Base-by-base conservation (phyloP, 1,140 invertebrate species). In the Drosophila azteca region DNA sequence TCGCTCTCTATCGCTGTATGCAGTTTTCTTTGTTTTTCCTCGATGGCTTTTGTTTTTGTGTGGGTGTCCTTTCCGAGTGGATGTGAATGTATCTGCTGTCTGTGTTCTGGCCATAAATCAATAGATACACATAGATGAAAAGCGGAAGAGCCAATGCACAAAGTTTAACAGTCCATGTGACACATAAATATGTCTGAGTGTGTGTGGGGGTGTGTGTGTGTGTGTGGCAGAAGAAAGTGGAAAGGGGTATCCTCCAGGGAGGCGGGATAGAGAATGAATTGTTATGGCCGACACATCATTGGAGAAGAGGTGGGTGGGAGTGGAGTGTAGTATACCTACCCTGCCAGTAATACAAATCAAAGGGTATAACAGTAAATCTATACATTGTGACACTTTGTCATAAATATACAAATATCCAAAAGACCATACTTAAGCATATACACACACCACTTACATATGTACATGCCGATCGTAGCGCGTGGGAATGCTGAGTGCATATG, bases 131-230 rank as follows among this genome's bases (percentile, higher is more conserved):
- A 55, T 31, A 48, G 45, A 46, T 20, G 6, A 22, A 31, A 35
- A 87, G 50, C 82, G 81, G 81, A 84, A 84, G 66, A 77, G 73
- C 67, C 81, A 77, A 81, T 84, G 82, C 73, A 77, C 29, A 81
- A 39, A 84, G 81, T 77, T 85, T 77, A 84, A 84, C 81, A 81
- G 81, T 85, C 81, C 81, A 80, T 84, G 82, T 81, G 81, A 84
- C 81, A 84, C 55, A 75, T 80, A 84, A 87, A 79, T 84, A 81
- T 74, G 69, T 74, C 44, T 48, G 8, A 24, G 65, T 45, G 20
- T 41, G 45, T 8, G 26, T 17, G 20, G 24, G 53, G 2, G 24
- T 13, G 51, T 17, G 43, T 15, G 1, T 44, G 43, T 44, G 13
- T 44, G 6, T 8, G 29, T 31, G 26, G 29, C 11, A 2, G 22